A percentile compares a stretch with the other conserved stretches of the same genome.
phyloP scores from a whole-genome alignment of 2,888 invertebrate genomes.

The Bugula neritina region DNA sequence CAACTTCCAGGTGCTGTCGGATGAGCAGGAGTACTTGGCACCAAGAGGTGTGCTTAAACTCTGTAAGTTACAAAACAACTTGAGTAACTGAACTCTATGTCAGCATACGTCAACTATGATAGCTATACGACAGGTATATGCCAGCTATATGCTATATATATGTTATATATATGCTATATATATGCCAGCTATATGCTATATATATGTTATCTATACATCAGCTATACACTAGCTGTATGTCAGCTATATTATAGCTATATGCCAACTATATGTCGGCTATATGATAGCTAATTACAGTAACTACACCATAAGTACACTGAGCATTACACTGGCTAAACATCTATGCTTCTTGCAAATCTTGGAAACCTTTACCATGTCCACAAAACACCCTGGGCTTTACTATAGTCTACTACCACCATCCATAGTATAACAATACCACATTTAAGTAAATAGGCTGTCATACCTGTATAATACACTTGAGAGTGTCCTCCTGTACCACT shows the following conservation, averaged over 20 bases:
- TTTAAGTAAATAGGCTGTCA: conserved; percentile 29
- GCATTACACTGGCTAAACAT: no score
- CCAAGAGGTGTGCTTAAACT: conserved; percentile 69
- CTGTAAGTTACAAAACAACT: conserved; percentile 43
- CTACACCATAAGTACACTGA: no score
- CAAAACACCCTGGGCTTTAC: no score
- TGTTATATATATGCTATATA: background rate
- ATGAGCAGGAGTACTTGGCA: conserved; percentile 74
- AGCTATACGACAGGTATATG: background rate
- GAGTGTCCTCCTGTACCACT: conserved; percentile 67
- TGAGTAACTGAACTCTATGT: no score
- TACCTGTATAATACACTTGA: conserved; percentile 66
- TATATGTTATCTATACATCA: background rate
- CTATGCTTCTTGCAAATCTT: no score
- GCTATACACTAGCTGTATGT: background rate
- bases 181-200: background rate
- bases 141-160: background rate
- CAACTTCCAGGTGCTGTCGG: conserved; percentile 75
- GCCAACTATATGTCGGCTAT: no score
- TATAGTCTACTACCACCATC: background rate
- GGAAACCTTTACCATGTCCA: no score
- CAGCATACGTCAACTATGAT: no score
- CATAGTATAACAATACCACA: background rate
- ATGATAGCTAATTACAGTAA: no score
- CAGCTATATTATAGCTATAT: no score